Base-by-base conservation (phyloP, 2,888 invertebrate species). In the Gisinianus flammeolus region DNA sequence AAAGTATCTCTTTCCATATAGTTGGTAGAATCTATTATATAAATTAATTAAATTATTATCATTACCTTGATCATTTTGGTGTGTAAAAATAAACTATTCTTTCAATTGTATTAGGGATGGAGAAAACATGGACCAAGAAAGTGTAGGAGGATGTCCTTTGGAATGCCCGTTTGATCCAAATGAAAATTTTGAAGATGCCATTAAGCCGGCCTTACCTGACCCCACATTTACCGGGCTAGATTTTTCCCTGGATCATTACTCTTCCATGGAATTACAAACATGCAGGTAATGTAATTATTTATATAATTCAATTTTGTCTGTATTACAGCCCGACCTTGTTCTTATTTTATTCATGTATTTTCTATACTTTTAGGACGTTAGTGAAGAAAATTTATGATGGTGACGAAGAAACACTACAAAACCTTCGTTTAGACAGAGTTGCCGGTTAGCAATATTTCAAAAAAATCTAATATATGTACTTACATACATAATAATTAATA, bases 111-210 rank as follows among this genome's bases (percentile, higher is more conserved):
- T 58, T 52, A 69, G 69, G 19, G 62, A 62, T 44, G 31, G 54
- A 16, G 75, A 75, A 28, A 26, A 66, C 3, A 75, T 75, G 35
- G 68, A 24, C 19, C 79, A 79, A 30, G 76, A 77, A n/a, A 79
- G 76, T 35, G 71, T 83, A 67, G 82, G 80, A 26, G 83, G 82
- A 16, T 81, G 79, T 71, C 83, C 83, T 5, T 44, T 83, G 58
- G 84, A 84, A 70, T 84, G 83, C 64, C 83, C 84, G 1, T 84
- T 84, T 75, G 83, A 84, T 77, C 79, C 81, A 8, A 81, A 84
- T 78, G 84, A 84, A 75, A 81, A 82, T 58, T 84, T 84, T 78
- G 81, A 81, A 2, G 81, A 79, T 28, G 79, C 80, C 0, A 31
- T 81, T 1, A 77, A 72, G 33, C 76, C 52, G 1, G 26, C 70